A percentile compares a stretch with the other conserved stretches of the same genome.
phyloP scores from a whole-genome alignment of 2,888 invertebrate species.

The Chironomus riparius region DNA sequence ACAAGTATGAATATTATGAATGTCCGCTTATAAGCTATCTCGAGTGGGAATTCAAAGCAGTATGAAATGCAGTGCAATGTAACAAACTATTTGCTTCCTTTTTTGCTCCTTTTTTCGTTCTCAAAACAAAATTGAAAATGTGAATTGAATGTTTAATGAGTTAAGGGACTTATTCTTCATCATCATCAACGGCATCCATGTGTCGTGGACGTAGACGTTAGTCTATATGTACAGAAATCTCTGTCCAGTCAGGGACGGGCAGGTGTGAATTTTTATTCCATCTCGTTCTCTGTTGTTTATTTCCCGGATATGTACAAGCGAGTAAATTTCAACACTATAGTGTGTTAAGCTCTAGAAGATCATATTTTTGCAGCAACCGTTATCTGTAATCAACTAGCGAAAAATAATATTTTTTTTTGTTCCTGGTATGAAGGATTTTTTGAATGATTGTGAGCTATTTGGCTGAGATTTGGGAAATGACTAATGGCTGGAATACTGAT shows the following conservation, averaged over 20 bases:
- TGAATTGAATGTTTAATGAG: constrained; percentile 23
- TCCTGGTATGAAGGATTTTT: too few relatives aligned
- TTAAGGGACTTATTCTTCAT: constrained; percentile 8
- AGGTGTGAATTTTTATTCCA: neutral
- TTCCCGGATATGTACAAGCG: neutral
- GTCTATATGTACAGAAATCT: neutral
- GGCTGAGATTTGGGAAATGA: too few relatives aligned
- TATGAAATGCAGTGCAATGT: neutral
- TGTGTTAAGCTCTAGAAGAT: neutral
- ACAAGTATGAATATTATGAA: neutral
- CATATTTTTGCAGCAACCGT: neutral
- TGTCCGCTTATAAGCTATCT: neutral
- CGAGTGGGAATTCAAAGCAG: neutral
- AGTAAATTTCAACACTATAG: neutral
- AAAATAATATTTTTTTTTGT: neutral
- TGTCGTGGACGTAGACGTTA: neutral
- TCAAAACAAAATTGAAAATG: constrained; percentile 22
- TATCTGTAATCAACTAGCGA: constrained; percentile 1
- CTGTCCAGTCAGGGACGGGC: neutral
- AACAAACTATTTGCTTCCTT: neutral
- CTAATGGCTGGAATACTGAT: too few relatives aligned
- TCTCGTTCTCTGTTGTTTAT: neutral
- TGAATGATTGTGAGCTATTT: too few relatives aligned
- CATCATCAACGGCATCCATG: neutral
- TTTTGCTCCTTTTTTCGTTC: neutral